Evolutionary conservation across 1,140 invertebrate genomes (phyloP), one percentile per base, ranked within the genome.

Genomic region (Brachystomella parvula): DNA sequence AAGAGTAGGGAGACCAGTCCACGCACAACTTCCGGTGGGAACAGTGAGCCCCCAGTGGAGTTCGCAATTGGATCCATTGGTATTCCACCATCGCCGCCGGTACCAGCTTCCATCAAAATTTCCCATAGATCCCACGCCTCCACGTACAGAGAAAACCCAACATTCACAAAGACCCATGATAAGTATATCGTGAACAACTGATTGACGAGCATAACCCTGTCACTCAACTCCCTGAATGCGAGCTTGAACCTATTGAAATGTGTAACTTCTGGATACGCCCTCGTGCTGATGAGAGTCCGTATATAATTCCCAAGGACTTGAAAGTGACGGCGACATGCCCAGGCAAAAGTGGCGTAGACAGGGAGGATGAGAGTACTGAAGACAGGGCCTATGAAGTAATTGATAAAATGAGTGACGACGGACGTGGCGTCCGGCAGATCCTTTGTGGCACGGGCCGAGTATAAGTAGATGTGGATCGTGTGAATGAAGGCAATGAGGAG

Each of bases 311-410:
- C 24, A 6, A 26, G 12, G 24, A 26, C 24, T 9, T 9, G 3
- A 24, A 17, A 53, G 15, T 53, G 49, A 24, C 49, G 49, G 9
- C 6, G 49, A 6, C 12, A 19, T 15, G 49, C 49, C 49, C 49
- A 53, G 24, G 12, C 12, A 24, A 71, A 63, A 29, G 63, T 30
- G 3, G 63, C 32, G 35, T 71, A 71, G 3, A 66, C 12, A 0
- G 69, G 61, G 3, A 71, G 57, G 17, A 63, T 32, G n/a, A 65
- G 47, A 6, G 33, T 58, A 21, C 61, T 26, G 24, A 53, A 53
- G 6, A 53, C 49, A 6, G 49, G 49, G 12, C 49, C 49, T 15
- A 53, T 15, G 49, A 53, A 53, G 49, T 53, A 53, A 24, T 53
- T 6, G 12, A 26, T 9, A 6, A 61, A 30, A 65, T 61, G 6